These are phyloP conservation scores for Aporophyla nigra DNA, from an alignment of 2,888 invertebrate genomes.

Conservation along the genomic window DNA sequence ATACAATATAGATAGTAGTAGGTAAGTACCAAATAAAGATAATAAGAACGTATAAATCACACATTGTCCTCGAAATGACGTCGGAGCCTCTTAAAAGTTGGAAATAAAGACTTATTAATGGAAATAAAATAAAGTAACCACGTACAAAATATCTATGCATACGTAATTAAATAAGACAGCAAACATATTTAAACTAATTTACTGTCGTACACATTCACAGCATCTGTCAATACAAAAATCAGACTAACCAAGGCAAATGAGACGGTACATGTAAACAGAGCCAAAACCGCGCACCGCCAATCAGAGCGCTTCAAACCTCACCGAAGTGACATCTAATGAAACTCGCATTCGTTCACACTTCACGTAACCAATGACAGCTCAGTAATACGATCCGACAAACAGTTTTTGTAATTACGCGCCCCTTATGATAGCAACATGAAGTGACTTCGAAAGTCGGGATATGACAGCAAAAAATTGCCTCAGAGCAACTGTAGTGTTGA, in stretches of 20 bases:
- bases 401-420: slow-evolving; percentile 49
- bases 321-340: slow-evolving; percentile 62
- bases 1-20: too few species aligned
- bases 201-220: not conserved
- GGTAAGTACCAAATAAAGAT: too few species aligned
- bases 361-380: slow-evolving; percentile 50
- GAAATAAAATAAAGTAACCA: not conserved
- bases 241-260: slow-evolving; percentile 32
- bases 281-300: slow-evolving; percentile 46
- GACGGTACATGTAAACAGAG: slow-evolving; percentile 18
- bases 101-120: not conserved
- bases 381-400: slow-evolving; percentile 39
- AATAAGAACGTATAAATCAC: too few species aligned
- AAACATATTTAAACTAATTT: not conserved
- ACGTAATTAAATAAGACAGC: not conserved
- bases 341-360: slow-evolving; percentile 57
- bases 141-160: not conserved
- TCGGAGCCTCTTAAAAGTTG: too few species aligned
- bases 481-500: not conserved
- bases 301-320: slow-evolving; percentile 48
- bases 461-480: not conserved
- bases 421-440: not conserved
- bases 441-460: not conserved
- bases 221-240: slow-evolving; percentile 11
- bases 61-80: too few species aligned